Evolutionary conservation across 2,113 vertebrate species (phyloP).

Genomic region (Syngnathus floridae): DNA sequence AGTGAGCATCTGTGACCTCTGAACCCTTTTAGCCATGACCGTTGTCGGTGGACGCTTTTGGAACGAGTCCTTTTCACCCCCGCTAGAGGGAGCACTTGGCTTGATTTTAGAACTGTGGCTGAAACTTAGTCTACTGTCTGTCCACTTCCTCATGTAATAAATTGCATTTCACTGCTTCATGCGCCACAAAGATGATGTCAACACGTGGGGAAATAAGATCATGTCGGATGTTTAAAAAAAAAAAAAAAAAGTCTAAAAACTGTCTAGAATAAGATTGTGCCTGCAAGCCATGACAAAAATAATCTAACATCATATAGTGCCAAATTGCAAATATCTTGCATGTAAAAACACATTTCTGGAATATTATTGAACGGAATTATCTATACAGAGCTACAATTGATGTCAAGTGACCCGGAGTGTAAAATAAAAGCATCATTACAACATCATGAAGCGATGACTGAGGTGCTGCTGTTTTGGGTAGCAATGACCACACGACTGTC

Average conservation of each 20-base stretch:
- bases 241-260: background rate
- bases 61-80: background rate
- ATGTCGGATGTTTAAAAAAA: background rate
- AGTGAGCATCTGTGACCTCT: conserved; percentile 1
- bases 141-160: background rate
- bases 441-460: background rate
- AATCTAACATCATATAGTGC: background rate
- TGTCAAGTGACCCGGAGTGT: background rate
- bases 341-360: background rate
- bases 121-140: background rate
- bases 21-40: conserved; percentile 35
- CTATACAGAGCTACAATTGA: background rate
- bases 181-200: too few relatives aligned
- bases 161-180: background rate
- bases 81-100: conserved; percentile 69
- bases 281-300: background rate
- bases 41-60: conserved; percentile 13
- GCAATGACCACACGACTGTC: background rate
- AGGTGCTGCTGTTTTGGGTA: background rate
- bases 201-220: background rate
- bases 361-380: background rate
- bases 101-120: conserved; percentile 23
- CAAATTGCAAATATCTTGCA: background rate
- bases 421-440: background rate
- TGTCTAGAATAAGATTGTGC: background rate